phyloP scores from a whole-genome alignment of 2,797 vertebrate genomes.

The Echeneis naucrates region DNA sequence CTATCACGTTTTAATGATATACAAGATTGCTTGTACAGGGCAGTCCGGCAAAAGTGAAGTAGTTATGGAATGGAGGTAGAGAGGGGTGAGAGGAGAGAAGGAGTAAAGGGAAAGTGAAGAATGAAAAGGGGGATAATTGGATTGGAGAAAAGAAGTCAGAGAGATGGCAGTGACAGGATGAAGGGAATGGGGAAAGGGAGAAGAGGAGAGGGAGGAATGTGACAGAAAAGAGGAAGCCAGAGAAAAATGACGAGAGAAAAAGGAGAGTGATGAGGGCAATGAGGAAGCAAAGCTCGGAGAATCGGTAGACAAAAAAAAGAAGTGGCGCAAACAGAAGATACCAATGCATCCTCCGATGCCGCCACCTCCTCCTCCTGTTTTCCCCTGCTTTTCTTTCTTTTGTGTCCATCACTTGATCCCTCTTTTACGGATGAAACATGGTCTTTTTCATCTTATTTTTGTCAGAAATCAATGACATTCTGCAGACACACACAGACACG shows the following conservation, averaged over 20 bases:
- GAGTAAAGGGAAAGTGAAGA: background rate
- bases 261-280: too few relatives aligned
- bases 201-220: background rate
- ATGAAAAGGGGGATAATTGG: background rate
- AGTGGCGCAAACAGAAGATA: constrained; percentile 9
- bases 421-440: constrained; percentile 75
- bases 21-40: background rate
- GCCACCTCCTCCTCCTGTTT: background rate
- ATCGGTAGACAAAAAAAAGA: background rate
- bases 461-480: constrained; percentile 80
- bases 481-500: constrained; percentile 66
- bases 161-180: background rate
- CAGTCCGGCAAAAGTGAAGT: background rate
- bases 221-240: background rate
- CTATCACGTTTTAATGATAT: too few relatives aligned
- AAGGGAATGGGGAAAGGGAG: too few relatives aligned
- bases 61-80: background rate
- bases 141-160: background rate
- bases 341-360: background rate
- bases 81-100: background rate
- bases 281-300: background rate
- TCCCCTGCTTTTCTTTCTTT: constrained; percentile 28
- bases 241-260: too few relatives aligned
- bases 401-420: constrained; percentile 73
- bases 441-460: constrained; percentile 76